These are phyloP conservation scores for Tribolium castaneum DNA, from an alignment of 1,140 invertebrate species.

Conservation along the genomic window DNA sequence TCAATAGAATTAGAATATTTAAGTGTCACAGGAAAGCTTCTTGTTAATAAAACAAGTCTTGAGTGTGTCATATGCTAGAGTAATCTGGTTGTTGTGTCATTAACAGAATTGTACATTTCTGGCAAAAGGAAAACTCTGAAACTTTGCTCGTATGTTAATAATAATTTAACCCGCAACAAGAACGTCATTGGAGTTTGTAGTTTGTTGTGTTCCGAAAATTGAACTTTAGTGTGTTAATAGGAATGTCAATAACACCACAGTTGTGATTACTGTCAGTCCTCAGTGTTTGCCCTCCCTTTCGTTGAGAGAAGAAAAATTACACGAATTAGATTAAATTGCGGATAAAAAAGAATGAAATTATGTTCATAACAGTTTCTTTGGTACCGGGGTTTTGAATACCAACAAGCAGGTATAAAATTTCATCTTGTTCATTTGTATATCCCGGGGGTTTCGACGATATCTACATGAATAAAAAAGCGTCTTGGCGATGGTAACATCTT, in stretches of 20 bases:
- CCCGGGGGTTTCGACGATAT: background rate
- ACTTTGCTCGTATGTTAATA: background rate
- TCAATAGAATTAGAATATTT: background rate
- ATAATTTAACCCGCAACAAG: background rate
- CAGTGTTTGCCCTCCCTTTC: background rate
- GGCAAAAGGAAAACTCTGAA: background rate
- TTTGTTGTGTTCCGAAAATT: background rate
- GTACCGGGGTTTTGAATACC: background rate
- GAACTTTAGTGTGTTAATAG: slow-evolving; percentile 6
- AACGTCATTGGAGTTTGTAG: slow-evolving; percentile 1
- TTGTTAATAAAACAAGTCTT: too few species aligned
- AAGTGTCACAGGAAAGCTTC: background rate
- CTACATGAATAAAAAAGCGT: background rate
- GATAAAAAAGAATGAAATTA: too few species aligned
- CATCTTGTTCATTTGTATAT: slow-evolving; percentile 1
- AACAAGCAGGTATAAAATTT: slow-evolving; percentile 21
- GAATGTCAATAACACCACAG: background rate
- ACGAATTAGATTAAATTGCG: too few species aligned
- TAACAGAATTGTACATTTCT: background rate
- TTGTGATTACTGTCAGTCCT: background rate
- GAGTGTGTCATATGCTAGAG: too few species aligned
- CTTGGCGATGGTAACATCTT: background rate
- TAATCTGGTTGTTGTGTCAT: background rate
- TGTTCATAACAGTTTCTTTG: background rate
- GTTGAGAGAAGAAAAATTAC: too few species aligned